Evolutionary conservation across 1,140 invertebrate genomes (phyloP).

Genomic region (Aphis gossypii): DNA sequence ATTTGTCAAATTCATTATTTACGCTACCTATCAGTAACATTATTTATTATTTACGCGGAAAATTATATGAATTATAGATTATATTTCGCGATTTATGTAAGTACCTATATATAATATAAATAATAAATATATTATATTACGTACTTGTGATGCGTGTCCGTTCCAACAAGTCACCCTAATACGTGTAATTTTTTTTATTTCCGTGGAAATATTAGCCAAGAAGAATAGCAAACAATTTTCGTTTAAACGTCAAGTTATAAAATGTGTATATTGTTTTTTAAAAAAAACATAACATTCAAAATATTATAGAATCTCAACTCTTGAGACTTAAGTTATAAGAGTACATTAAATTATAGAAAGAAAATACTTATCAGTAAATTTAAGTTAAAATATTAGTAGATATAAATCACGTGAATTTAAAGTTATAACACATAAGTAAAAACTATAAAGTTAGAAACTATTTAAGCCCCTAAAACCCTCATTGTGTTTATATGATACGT

Average conservation of each 20-base stretch:
- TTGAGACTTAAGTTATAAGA: no score
- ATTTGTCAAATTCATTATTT: slow-evolving; percentile 16
- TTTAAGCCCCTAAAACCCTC: neutral
- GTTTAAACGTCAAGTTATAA: neutral
- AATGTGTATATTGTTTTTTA: neutral
- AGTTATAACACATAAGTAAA: neutral
- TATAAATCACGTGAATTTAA: neutral
- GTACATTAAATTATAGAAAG: no score
- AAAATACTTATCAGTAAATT: neutral
- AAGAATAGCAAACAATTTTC: neutral
- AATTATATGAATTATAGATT: slow-evolving; percentile 15
- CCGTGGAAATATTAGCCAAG: neutral
- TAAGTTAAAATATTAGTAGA: neutral
- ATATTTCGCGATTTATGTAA: neutral
- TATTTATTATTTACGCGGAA: slow-evolving; percentile 1
- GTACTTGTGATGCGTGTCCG: neutral
- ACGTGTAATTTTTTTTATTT: neutral
- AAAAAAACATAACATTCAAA: neutral
- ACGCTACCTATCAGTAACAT: neutral
- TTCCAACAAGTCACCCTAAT: neutral
- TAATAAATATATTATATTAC: neutral
- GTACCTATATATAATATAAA: neutral
- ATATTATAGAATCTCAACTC: neutral
- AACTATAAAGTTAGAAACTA: neutral
- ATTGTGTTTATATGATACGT: neutral